Evolutionary conservation across 2,113 vertebrate species (phyloP).

Genomic region (Vulpes ferrilata): DNA sequence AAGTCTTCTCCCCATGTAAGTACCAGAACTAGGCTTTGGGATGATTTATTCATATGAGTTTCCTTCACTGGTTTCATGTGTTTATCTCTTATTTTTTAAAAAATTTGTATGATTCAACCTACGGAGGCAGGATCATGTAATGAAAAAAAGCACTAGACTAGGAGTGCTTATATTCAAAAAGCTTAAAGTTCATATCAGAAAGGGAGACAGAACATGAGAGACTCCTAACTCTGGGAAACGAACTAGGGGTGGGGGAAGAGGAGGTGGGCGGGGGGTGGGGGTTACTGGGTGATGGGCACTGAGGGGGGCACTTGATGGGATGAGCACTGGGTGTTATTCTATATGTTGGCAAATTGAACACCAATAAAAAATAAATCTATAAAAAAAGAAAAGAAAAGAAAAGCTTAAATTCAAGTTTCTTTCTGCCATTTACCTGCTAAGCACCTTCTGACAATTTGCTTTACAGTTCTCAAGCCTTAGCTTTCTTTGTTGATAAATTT

Average conservation of each 20-base stretch:
- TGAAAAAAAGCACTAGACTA: neutral
- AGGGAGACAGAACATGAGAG: too few species aligned
- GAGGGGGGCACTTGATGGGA: too few species aligned
- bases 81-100: neutral
- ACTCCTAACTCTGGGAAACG: too few species aligned
- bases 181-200: neutral
- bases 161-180: conserved; percentile 28
- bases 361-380: too few species aligned
- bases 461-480: conserved; percentile 22
- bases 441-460: conserved; percentile 24
- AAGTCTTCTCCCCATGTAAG: neutral
- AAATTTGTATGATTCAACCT: conserved; percentile 4
- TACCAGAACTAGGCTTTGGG: neutral
- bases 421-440: conserved; percentile 8
- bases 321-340: too few species aligned
- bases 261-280: too few species aligned
- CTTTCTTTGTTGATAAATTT: conserved; percentile 15
- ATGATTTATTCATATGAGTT: neutral
- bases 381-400: neutral
- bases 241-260: too few species aligned
- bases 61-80: conserved; percentile 17
- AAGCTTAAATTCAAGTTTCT: neutral
- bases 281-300: too few species aligned
- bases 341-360: too few species aligned
- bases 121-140: neutral